Evolutionary conservation across 2,113 vertebrate genomes (phyloP).

Genomic region (Castor canadensis): DNA sequence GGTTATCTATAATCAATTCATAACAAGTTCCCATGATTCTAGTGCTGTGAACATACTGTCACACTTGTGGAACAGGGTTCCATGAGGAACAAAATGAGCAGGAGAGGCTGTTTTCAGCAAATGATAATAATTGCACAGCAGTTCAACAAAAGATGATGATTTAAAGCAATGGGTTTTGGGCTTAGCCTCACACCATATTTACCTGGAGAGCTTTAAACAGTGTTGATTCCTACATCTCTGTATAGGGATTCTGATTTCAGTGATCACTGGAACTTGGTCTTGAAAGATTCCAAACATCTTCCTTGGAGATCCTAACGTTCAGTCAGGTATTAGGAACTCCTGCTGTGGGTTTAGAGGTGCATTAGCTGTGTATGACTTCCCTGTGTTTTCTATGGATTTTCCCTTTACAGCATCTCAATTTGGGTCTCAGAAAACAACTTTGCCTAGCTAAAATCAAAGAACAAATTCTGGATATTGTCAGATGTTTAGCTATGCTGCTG

Average conservation of each 20-base stretch:
- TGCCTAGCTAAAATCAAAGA: background rate
- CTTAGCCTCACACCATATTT: background rate
- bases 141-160: background rate
- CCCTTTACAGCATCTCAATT: background rate
- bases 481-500: background rate
- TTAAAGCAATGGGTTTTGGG: background rate
- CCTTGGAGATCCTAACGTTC: background rate
- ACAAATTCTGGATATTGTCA: background rate
- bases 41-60: no score
- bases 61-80: no score
- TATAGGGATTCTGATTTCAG: background rate
- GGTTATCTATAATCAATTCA: no score
- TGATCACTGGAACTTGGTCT: background rate
- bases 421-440: background rate
- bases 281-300: background rate
- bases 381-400: background rate
- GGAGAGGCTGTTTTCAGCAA: background rate
- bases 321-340: background rate
- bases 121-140: background rate
- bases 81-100: background rate
- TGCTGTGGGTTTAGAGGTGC: background rate
- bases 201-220: background rate
- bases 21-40: no score
- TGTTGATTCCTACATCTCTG: rapidly evolving
- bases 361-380: background rate